Evolutionary conservation across 2,113 vertebrate genomes (phyloP), one percentile per base, ranked within the genome.

Genomic region (Lonchura striata): DNA sequence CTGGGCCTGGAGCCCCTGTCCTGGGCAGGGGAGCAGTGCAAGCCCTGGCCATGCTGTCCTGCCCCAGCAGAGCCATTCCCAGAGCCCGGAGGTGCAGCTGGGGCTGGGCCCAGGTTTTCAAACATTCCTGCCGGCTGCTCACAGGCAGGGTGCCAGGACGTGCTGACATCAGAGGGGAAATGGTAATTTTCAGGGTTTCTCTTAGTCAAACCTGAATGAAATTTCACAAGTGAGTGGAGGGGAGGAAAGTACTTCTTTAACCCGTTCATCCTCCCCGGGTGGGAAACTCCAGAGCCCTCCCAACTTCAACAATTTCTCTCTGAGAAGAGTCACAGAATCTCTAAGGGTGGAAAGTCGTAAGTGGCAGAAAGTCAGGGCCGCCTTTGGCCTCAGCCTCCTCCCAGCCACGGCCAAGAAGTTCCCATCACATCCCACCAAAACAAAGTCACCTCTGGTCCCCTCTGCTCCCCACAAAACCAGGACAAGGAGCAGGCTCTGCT

Each of bases 201-300:
- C 83, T 88, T 47, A 94, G 84, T 90, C 94, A 95, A 92, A 93
- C 82, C 91, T 88, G 94, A 91, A 95, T 70, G 82, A 91, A 85
- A 94, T 83, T 53, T 83, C 92, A 66, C 93, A 66, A 83, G 79
- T 13, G 61, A 68, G 39, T 7, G 37, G 33, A 41, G 7, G 15
- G 41, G 59, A 47, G 65, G 59, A 11, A 86, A 92, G 49, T 61
- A 64, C 74, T 87, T 50, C 60, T 49, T 52, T 52, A 80, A 81
- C 42, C 16, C 42, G 63, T 90, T 79, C 41, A 82, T 39, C 59
- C 54, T 91, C 63, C 69, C 84, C 7, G 0, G 14, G 8, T 24
- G 69, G 91, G 78, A 85, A 95, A 92, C 64, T 92, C 92, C 95
- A 66, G 70, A 76, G 23, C 54, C 37, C 78, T 74, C 63, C 7